Evolutionary conservation across 2,113 vertebrate genomes (phyloP).

Genomic region (Tragulus kanchil): DNA sequence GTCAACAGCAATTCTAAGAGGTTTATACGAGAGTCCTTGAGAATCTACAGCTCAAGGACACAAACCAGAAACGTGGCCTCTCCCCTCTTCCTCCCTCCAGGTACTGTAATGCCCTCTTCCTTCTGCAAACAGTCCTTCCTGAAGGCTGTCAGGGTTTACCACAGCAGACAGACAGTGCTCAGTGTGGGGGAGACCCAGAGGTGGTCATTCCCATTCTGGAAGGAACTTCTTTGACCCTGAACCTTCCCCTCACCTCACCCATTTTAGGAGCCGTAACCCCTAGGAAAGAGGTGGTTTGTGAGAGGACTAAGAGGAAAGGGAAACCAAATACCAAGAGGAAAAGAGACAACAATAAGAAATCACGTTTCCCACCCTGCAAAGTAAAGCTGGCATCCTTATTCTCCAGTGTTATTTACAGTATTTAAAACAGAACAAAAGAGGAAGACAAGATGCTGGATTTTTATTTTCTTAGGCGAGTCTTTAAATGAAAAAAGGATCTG

Average conservation of each 20-base stretch:
- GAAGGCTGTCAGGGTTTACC: background rate
- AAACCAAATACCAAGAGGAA: background rate
- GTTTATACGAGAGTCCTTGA: conserved; percentile 82
- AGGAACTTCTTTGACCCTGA: background rate
- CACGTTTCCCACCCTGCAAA: background rate
- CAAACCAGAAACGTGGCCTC: conserved; percentile 64
- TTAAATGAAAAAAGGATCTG: conserved; percentile 48
- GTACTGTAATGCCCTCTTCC: conserved; percentile 48
- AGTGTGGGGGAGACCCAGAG: background rate
- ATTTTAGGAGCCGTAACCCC: background rate
- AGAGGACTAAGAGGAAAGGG: background rate
- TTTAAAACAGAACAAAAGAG: background rate
- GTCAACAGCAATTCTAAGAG: conserved; percentile 63
- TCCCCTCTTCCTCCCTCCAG: conserved; percentile 44
- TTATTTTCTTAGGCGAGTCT: conserved; percentile 8
- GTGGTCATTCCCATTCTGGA: background rate
- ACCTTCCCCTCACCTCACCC: background rate
- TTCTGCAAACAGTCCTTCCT: background rate
- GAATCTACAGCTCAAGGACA: conserved; percentile 84
- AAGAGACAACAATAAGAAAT: background rate
- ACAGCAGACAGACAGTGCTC: background rate
- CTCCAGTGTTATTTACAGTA: background rate
- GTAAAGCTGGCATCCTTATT: conserved; percentile 15
- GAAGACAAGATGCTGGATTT: conserved; percentile 27
- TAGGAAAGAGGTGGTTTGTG: conserved; percentile 13